phyloP scores from a whole-genome alignment of 2,888 invertebrate genomes.

The Parascotia fuliginaria region DNA sequence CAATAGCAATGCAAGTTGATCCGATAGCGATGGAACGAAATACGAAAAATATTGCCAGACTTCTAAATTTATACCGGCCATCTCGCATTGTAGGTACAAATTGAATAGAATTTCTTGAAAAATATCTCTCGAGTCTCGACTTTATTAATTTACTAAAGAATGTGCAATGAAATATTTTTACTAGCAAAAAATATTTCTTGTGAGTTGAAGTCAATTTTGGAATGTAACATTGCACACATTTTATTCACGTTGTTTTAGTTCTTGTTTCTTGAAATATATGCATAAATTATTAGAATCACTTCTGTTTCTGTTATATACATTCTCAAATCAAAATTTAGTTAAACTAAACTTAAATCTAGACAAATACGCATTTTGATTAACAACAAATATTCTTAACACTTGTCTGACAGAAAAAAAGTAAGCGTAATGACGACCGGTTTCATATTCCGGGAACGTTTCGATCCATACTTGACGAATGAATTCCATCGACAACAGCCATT shows the following conservation, averaged over 20 bases:
- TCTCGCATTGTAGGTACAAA: slow-evolving; percentile 37
- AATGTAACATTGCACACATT: no score
- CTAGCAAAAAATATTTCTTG: slow-evolving; percentile 20
- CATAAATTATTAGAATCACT: no score
- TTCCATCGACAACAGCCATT: slow-evolving; percentile 4
- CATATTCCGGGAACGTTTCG: slow-evolving; percentile 6
- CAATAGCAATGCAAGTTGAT: neutral
- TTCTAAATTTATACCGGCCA: slow-evolving; percentile 25
- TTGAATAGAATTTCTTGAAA: slow-evolving; percentile 43
- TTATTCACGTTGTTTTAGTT: no score
- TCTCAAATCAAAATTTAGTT: neutral
- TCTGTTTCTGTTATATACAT: neutral
- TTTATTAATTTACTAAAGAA: slow-evolving; percentile 37
- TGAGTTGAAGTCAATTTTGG: neutral
- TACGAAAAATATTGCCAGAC: slow-evolving; percentile 40
- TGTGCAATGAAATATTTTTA: slow-evolving; percentile 32
- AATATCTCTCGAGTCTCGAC: slow-evolving; percentile 23
- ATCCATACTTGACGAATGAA: slow-evolving; percentile 10
- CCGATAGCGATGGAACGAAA: slow-evolving; percentile 4
- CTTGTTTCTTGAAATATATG: no score
- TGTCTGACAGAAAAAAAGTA: slow-evolving; percentile 21
- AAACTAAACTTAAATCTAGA: neutral
- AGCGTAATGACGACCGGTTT: slow-evolving; percentile 9
- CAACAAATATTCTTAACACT: slow-evolving; percentile 40
- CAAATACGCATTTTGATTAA: slow-evolving; percentile 3